phyloP scores from a whole-genome alignment of 2,888 invertebrate genomes.

The Cantharis lateralis region DNA sequence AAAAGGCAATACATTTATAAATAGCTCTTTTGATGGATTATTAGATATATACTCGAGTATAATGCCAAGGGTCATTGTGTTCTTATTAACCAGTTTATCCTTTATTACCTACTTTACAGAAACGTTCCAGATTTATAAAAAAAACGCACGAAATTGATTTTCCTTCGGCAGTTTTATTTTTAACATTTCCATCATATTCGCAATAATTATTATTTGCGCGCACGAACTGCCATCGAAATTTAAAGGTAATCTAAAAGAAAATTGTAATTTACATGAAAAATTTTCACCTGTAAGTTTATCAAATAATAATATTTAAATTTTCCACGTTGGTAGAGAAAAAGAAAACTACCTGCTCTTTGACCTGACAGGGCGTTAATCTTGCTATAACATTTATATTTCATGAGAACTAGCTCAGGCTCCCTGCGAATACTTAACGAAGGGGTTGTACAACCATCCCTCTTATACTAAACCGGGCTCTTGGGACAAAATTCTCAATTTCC shows the following conservation, averaged over 20 bases:
- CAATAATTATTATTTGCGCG: background rate
- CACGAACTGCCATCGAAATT: background rate
- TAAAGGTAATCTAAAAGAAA: background rate
- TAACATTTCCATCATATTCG: background rate
- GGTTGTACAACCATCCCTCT: conserved; percentile 27
- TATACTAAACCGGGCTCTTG: conserved; percentile 47
- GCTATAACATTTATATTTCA: conserved; percentile 33
- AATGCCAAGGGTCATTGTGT: conserved; percentile 1
- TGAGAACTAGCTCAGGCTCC: conserved; percentile 24
- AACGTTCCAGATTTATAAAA: background rate
- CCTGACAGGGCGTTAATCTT: conserved; percentile 35
- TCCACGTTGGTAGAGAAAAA: conserved; percentile 1
- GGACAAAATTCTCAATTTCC: conserved; percentile 51
- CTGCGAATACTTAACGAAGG: conserved; percentile 31
- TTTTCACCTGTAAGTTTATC: background rate
- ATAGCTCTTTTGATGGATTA: conserved; percentile 11
- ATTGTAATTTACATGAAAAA: background rate
- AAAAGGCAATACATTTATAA: conserved; percentile 26
- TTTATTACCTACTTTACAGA: background rate
- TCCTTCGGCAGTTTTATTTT: background rate
- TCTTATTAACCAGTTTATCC: background rate
- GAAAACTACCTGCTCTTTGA: conserved; percentile 24
- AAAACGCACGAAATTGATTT: background rate
- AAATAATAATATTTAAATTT: conserved; percentile 3
- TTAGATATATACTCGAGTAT: background rate